Evolutionary conservation across 2,888 invertebrate genomes (phyloP).

Genomic region (Schrankia costaestrigalis): DNA sequence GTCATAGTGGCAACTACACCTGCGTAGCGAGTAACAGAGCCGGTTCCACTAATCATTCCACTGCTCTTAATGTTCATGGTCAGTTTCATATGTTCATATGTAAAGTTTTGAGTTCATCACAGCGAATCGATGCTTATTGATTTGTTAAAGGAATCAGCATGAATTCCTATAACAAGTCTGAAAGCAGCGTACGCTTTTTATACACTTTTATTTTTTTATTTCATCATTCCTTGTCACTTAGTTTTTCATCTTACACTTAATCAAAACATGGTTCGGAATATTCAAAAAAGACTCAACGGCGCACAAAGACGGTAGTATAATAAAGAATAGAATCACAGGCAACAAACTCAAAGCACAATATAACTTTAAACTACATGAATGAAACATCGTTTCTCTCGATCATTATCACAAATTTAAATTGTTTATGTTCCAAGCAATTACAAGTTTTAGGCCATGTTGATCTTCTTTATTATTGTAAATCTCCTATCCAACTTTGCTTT

Average conservation of each 20-base stretch:
- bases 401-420: too few species aligned
- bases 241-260: too few species aligned
- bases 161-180: slow-evolving; percentile 54
- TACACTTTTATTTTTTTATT: slow-evolving; percentile 11
- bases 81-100: slow-evolving; percentile 59
- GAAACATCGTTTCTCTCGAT: too few species aligned
- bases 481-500: neutral
- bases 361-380: too few species aligned
- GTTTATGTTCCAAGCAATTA: too few species aligned
- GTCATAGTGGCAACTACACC: slow-evolving; percentile 88
- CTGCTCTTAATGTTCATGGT: slow-evolving; percentile 81
- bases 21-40: slow-evolving; percentile 88
- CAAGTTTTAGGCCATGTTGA: too few species aligned
- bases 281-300: too few species aligned
- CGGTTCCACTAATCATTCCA: slow-evolving; percentile 84
- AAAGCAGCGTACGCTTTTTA: slow-evolving; percentile 51
- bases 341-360: too few species aligned
- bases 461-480: neutral
- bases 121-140: slow-evolving; percentile 47
- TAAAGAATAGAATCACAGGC: too few species aligned
- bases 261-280: too few species aligned
- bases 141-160: slow-evolving; percentile 64
- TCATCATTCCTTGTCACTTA: slow-evolving; percentile 22
- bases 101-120: slow-evolving; percentile 26
- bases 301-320: too few species aligned